Evolutionary conservation across 1,140 invertebrate genomes (phyloP).

Genomic region (Pollicipes pollicipes): DNA sequence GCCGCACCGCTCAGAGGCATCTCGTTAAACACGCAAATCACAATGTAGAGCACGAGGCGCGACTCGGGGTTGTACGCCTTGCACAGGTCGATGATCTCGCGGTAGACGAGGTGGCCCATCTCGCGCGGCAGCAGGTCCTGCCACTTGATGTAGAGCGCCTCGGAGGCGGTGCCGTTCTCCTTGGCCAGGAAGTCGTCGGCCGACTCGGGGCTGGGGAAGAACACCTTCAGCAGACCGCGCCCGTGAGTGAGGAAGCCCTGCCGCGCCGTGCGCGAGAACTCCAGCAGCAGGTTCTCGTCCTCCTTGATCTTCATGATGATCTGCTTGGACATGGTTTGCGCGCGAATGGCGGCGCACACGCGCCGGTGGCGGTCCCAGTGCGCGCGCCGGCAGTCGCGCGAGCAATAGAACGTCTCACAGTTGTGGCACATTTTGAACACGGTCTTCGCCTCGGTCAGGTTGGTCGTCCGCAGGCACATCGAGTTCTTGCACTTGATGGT

Average conservation of each 20-base stretch:
- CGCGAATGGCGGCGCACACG: conserved; percentile 72
- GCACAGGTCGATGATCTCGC: conserved; percentile 68
- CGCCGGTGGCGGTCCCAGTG: conserved; percentile 83
- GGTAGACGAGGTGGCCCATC: conserved; percentile 66
- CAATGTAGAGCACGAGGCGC: conserved; percentile 70
- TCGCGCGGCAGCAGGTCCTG: conserved; percentile 61
- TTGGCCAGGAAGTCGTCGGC: conserved; percentile 57
- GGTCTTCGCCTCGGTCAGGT: conserved; percentile 25
- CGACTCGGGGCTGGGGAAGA: conserved; percentile 63
- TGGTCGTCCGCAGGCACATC: conserved; percentile 25
- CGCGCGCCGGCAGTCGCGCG: conserved; percentile 54
- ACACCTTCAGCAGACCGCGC: conserved; percentile 75
- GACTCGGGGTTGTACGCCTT: conserved; percentile 76
- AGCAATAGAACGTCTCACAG: conserved; percentile 57
- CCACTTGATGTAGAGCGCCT: conserved; percentile 48
- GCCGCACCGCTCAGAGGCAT: conserved; percentile 60
- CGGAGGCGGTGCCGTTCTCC: conserved; percentile 20
- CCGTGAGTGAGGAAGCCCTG: conserved; percentile 62
- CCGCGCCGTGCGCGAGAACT: conserved; percentile 57
- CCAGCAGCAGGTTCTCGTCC: conserved; percentile 52
- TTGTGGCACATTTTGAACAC: conserved; percentile 80
- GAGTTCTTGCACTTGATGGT: conserved; percentile 16
- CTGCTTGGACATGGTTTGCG: conserved; percentile 60
- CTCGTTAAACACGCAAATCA: conserved; percentile 70
- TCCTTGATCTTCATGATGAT: conserved; percentile 69